Evolutionary conservation across 2,888 invertebrate genomes (phyloP), one percentile per base, ranked within the genome.

Genomic region (Mesorhabditis spiculigera): DNA sequence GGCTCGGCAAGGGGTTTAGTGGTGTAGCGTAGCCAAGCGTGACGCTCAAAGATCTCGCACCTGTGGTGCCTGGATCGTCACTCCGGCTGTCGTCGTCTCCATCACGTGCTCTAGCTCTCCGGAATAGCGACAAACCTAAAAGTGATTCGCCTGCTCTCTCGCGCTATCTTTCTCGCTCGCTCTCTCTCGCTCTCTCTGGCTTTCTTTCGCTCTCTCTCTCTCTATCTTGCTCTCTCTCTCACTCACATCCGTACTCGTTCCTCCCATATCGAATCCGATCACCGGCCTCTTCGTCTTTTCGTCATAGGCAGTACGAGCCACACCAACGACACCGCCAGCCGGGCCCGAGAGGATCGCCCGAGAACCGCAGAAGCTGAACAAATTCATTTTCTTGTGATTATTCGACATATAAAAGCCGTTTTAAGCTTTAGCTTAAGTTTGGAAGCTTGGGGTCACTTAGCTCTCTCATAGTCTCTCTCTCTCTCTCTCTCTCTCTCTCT

Each of bases 241-340:
- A 65, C 73, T 50, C 5, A 82, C 83, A 71, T 85, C 83, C 5
- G 85, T 85, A 8, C 79, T 83, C 0, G 82, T 87, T 85, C 89
- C 89, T 79, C 89, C 89, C 89, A 89, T 89, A 79, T 89, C 89
- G 84, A 90, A 97, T 16, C 97, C 93, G 84, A 98, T 97, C 2
- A 97, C 91, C 0, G 97, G 95, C 43, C 91, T 86, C 28, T 91
- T 67, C 62, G 69, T 77, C 5, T 72, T 89, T 70, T 89, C 87
- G 75, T 90, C 90, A 43, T 91, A 91, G 0, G 92, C 92, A 82
- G 92, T 91, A 72, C 87, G 79, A 0, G 93, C 92, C 84, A 93
- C 95, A 0, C 96, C 96, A 0, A 97, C 95, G 0, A 97, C 96
- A 0, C 97, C 98, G 0, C 98, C 98, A 0, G 98, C 98, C 0